phyloP scores from a whole-genome alignment of 2,797 vertebrate genomes.

The Tragopan temminckii region DNA sequence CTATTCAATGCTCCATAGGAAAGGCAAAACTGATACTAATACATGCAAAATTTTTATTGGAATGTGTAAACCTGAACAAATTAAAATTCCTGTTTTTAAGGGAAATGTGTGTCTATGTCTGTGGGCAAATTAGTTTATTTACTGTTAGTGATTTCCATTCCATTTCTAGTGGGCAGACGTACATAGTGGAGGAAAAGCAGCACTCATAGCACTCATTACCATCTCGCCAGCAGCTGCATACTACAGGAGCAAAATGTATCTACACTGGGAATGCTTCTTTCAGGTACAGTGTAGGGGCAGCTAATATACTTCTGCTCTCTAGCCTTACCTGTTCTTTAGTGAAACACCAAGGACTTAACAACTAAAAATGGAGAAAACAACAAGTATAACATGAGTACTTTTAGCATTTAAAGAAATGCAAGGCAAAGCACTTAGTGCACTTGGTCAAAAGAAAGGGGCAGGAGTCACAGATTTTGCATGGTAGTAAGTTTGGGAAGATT shows the following conservation, averaged over 20 bases:
- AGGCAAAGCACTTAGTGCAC: neutral
- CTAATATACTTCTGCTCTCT: neutral
- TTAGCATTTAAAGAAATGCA: neutral
- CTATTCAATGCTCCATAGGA: neutral
- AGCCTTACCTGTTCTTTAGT: neutral
- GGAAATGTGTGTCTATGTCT: neutral
- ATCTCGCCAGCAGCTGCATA: neutral
- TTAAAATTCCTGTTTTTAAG: slow-evolving; percentile 6
- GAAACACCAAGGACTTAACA: neutral
- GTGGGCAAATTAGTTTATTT: neutral
- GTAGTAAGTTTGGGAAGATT: neutral
- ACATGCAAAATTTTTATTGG: neutral
- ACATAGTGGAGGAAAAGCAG: neutral
- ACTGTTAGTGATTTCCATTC: neutral
- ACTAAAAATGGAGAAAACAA: neutral
- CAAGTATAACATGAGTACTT: neutral
- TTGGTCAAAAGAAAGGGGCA: neutral
- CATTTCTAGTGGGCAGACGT: neutral
- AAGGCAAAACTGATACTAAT: neutral
- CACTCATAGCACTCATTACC: neutral
- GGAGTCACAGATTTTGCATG: neutral
- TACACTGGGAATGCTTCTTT: neutral
- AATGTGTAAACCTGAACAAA: neutral
- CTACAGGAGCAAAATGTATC: neutral
- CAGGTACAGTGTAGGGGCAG: neutral